Evolutionary conservation across 2,113 vertebrate species (phyloP).

Genomic region (Condylura cristata): DNA sequence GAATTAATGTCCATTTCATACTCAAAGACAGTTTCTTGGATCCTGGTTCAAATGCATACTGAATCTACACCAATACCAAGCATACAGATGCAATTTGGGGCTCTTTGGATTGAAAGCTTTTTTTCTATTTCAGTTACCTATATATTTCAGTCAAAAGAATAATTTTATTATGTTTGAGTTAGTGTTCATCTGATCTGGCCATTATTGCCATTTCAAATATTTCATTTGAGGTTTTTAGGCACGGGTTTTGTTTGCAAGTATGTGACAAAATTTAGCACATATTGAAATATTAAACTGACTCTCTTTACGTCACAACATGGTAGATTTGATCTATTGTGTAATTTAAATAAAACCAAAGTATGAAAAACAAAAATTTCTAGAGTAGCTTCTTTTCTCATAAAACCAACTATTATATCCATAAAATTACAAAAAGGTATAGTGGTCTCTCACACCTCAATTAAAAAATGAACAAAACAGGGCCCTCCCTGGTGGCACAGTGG

Average conservation of each 20-base stretch:
- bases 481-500: too few species aligned
- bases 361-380: background rate
- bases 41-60: background rate
- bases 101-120: background rate
- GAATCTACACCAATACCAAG: background rate
- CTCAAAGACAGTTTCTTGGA: background rate
- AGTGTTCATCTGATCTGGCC: background rate
- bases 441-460: background rate
- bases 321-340: background rate
- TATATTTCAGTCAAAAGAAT: background rate
- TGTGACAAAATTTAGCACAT: background rate
- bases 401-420: background rate
- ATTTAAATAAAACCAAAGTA: background rate
- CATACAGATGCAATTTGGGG: background rate
- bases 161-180: background rate
- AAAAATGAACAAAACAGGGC: background rate
- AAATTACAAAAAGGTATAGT: background rate
- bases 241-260: background rate
- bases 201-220: background rate
- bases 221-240: background rate
- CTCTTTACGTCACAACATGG: background rate
- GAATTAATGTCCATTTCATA: constrained; percentile 22
- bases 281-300: background rate
- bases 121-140: background rate
- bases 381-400: background rate